phyloP scores from a whole-genome alignment of 2,888 invertebrate species.

The Leptarthrus brevirostris region DNA sequence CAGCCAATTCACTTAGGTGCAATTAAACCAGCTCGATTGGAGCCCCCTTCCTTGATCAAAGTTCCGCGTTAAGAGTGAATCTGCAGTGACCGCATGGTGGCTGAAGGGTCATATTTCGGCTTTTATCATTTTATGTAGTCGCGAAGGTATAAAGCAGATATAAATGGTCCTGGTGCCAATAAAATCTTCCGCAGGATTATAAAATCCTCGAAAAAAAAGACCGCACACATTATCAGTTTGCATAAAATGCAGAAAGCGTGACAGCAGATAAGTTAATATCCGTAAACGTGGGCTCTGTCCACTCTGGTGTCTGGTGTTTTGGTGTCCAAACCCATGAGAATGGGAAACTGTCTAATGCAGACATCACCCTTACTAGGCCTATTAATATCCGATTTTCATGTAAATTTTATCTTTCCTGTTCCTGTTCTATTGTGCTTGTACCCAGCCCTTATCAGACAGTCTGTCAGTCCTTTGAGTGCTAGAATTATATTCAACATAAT shows the following conservation, averaged over 20 bases:
- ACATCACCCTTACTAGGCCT: background rate
- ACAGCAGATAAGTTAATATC: constrained; percentile 20
- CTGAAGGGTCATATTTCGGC: background rate
- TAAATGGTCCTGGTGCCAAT: constrained; percentile 7
- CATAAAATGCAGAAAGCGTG: constrained; percentile 16
- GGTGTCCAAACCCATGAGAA: no score
- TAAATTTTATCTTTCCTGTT: constrained; percentile 41
- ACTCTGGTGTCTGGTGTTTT: no score
- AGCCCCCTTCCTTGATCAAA: background rate
- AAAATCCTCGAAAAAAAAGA: background rate
- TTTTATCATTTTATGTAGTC: constrained; percentile 16
- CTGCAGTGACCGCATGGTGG: background rate
- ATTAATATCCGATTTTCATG: constrained; percentile 36
- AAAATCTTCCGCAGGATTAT: constrained; percentile 20
- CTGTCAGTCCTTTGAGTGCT: background rate
- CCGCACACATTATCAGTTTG: background rate
- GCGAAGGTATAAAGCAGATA: constrained; percentile 7
- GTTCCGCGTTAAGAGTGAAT: background rate
- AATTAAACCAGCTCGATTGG: constrained; percentile 38
- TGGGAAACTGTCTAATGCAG: constrained; percentile 3
- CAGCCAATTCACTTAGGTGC: constrained; percentile 51
- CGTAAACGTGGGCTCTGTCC: background rate
- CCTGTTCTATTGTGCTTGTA: background rate
- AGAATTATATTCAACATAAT: no score
- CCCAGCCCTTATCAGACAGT: constrained; percentile 7